Percentiles rank a stretch among this genome's conserved stretches.
phyloP scores from a whole-genome alignment of 2,888 invertebrate genomes.

The Drosophila flavopinicola region DNA sequence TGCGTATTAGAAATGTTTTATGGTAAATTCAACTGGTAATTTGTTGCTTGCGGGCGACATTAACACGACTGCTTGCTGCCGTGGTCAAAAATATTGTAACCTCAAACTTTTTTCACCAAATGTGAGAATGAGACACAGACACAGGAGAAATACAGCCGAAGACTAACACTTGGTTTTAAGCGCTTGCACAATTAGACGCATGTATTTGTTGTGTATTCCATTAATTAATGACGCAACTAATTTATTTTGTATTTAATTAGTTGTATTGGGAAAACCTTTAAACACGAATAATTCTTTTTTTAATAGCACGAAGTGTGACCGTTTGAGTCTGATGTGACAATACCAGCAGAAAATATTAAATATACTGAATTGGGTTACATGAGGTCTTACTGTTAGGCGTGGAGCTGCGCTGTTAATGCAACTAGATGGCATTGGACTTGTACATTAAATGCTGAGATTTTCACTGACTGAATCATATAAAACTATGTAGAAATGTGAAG shows the following conservation, averaged over 20 bases:
- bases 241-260: constrained; percentile 27
- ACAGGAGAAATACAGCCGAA: constrained; percentile 15
- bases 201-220: not conserved
- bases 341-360: constrained; percentile 2
- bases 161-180: constrained; percentile 6
- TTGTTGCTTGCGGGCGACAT: constrained; percentile 51
- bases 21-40: constrained; percentile 25
- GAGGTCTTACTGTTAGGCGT: constrained; percentile 7
- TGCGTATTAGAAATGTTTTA: constrained; percentile 58
- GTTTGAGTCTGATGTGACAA: not conserved
- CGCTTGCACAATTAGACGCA: not conserved
- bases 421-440: not conserved
- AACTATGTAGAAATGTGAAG: too few relatives aligned
- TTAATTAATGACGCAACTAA: constrained; percentile 19
- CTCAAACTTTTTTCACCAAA: constrained; percentile 61
- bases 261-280: constrained; percentile 28
- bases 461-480: too few relatives aligned
- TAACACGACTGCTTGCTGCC: constrained; percentile 63
- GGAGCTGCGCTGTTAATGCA: constrained; percentile 20
- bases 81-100: constrained; percentile 69
- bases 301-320: constrained; percentile 31
- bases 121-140: constrained; percentile 20
- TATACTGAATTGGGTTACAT: not conserved
- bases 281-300: constrained; percentile 52
- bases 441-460: too few relatives aligned